Percentiles rank a stretch among this genome's conserved stretches.
Conservation (phyloP, 2,113 vertebrate genomes). For the Pipa parva region DNA sequence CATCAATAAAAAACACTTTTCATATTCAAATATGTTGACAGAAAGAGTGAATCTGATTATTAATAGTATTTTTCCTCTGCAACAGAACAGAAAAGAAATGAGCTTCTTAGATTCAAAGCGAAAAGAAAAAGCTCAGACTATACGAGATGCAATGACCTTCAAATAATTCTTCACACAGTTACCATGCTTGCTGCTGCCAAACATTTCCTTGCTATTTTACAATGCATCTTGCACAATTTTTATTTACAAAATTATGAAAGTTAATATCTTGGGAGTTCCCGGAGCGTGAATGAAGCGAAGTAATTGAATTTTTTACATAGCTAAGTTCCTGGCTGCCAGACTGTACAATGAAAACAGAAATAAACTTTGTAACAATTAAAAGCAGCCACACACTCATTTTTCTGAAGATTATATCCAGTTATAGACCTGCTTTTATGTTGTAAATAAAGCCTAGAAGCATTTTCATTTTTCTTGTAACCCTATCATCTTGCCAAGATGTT, state of each 20-base stretch:
- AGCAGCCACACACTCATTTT: background rate
- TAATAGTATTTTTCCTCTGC: background rate
- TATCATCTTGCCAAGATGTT: background rate
- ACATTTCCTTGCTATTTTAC: background rate
- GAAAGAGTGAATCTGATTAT: background rate
- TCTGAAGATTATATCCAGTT: background rate
- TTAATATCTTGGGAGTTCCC: constrained; percentile 11
- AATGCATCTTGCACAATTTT: constrained; percentile 4
- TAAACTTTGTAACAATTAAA: background rate
- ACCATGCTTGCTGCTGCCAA: background rate
- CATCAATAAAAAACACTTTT: too few species aligned
- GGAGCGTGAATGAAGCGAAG: background rate
- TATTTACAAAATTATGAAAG: constrained; percentile 10
- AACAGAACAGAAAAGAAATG: background rate
- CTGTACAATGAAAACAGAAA: constrained; percentile 1
- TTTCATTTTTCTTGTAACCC: constrained; percentile 2
- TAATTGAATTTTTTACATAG: constrained; percentile 8
- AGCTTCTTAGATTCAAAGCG: background rate
- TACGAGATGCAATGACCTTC: background rate
- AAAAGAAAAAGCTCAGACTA: background rate
- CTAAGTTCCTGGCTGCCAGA: constrained; percentile 1
- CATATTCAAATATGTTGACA: background rate
- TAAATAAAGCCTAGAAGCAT: background rate
- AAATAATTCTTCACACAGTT: background rate
- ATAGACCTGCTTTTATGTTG: background rate